A percentile compares a stretch with the other conserved stretches of the same genome.
Evolutionary conservation across 2,797 vertebrate species (phyloP).

Genomic region (Gadopsis bispinosus): DNA sequence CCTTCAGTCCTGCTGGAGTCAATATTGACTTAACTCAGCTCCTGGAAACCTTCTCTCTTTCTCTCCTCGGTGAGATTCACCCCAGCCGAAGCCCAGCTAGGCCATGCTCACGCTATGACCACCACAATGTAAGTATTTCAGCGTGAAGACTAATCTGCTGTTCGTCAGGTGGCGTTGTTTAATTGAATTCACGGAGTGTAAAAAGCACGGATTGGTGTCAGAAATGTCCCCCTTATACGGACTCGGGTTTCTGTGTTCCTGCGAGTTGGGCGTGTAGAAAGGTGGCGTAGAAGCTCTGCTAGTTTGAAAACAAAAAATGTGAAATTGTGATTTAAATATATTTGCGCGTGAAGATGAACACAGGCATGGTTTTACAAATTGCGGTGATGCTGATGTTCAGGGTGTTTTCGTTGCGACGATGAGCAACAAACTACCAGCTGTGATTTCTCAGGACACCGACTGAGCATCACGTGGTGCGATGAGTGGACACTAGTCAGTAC

Average conservation of each 20-base stretch:
- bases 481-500: not conserved
- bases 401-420: too few species aligned
- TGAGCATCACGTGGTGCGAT: not conserved
- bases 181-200: not conserved
- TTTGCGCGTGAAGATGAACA: not conserved
- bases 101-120: conserved; percentile 63
- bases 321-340: not conserved
- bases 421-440: not conserved
- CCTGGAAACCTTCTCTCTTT: conserved; percentile 5
- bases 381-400: not conserved
- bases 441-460: not conserved
- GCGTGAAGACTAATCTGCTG: not conserved
- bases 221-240: not conserved
- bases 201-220: not conserved
- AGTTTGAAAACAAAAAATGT: not conserved
- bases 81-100: conserved; percentile 37
- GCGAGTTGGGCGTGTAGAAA: not conserved
- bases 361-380: not conserved
- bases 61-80: conserved; percentile 58
- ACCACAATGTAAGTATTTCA: conserved; percentile 69
- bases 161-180: not conserved
- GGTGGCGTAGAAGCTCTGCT: not conserved
- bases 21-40: not conserved
- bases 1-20: not conserved
- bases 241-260: too few species aligned